Percentiles rank a stretch among this genome's conserved stretches.
These are phyloP conservation scores for Drosophila kanekoi DNA, from an alignment of 2,888 invertebrate genomes.

Conservation along the genomic window DNA sequence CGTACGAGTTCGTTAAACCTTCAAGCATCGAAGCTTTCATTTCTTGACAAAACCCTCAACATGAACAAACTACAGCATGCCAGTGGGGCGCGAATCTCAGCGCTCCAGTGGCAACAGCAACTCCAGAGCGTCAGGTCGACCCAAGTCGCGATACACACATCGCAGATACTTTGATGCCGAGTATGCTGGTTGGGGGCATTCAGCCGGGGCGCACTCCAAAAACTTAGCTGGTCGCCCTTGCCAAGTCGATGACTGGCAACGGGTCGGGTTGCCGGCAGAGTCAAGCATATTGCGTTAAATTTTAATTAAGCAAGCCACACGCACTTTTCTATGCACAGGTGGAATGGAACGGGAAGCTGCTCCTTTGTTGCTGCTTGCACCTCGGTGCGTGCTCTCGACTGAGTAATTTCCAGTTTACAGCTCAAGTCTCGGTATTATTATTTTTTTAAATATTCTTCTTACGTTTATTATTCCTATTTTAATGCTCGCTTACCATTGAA, in stretches of 20 bases:
- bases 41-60: constrained; percentile 59
- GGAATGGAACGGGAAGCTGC: constrained; percentile 2
- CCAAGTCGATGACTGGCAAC: constrained; percentile 39
- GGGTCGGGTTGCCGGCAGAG: constrained; percentile 14
- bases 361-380: constrained; percentile 6
- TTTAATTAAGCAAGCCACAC: constrained; percentile 66
- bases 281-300: constrained; percentile 70
- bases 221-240: constrained; percentile 36
- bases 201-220: constrained; percentile 51
- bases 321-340: constrained; percentile 44
- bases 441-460: constrained; percentile 1
- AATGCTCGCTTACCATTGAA: too few relatives aligned
- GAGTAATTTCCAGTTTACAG: constrained; percentile 3
- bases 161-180: constrained; percentile 62
- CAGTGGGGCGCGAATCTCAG: constrained; percentile 60
- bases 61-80: constrained; percentile 49
- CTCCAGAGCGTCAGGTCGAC: constrained; percentile 21
- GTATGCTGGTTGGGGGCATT: constrained; percentile 29
- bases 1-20: constrained; percentile 72
- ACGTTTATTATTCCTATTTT: too few relatives aligned
- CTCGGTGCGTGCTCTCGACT: constrained; percentile 20
- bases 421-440: not conserved
- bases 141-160: constrained; percentile 58
- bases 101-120: constrained; percentile 20
- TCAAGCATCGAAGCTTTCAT: constrained; percentile 76